Evolutionary conservation across 1,140 invertebrate species (phyloP), one percentile per base, ranked within the genome.

Genomic region (Sycophila sp.): DNA sequence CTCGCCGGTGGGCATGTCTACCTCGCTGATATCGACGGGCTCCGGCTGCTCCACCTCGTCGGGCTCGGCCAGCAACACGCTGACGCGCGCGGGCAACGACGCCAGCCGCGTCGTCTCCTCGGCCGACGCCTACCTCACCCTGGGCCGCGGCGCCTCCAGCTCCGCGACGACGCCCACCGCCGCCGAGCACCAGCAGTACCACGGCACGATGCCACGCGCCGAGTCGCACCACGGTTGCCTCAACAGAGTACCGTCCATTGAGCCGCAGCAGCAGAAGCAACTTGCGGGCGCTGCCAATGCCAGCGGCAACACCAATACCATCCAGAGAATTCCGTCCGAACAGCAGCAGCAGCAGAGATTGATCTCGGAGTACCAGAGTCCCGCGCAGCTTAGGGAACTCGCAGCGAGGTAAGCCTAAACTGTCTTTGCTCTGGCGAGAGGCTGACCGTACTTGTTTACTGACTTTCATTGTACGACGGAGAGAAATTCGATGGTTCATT

Each of bases 391-490:
- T 62, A 78, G 81, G 74, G 81, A 83, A 69, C 79, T 76, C 68
- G 79, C 78, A 73, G 80, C 78, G 78, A 86, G 85, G 85, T 86
- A 83, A 85, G 83, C 82, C 79, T 84, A 81, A 83, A 83, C 68
- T 82, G 83, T 84, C 82, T 84, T 84, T 83, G 83, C 81, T 77
- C 45, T 65, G 24, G 19, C 68, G 47, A 71, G 32, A 73, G 60
- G 59, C 74, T 53, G 56, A 68, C n/a, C n/a, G 32, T 45, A n/a
- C 51, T 26, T 70, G 2, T 5, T 38, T 51, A 1, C 40, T 1
- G 13, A 17, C 42, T 47, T 22, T 4, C 17, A 10, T 19, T n/a
- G n/a, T n/a, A n/a, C n/a, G n/a, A n/a, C n/a, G n/a, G n/a, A n/a
- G n/a, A n/a, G n/a, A n/a, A n/a, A n/a, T n/a, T n/a, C n/a, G n/a